Evolutionary conservation across 1,140 invertebrate genomes (phyloP), one percentile per base, ranked within the genome.

Genomic region (Drosophila chauvacae): DNA sequence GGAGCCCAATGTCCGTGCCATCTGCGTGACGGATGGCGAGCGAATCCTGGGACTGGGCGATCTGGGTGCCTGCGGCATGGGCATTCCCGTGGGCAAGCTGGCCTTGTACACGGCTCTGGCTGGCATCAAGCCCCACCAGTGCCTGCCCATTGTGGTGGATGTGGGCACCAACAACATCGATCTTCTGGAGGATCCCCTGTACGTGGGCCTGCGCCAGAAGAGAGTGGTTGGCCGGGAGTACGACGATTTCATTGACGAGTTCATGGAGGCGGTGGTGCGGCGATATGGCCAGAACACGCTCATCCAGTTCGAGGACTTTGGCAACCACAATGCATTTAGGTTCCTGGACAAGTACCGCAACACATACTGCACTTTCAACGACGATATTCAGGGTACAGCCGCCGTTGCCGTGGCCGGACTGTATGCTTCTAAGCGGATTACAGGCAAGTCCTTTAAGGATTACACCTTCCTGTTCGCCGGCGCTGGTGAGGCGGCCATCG

Each of bases 221-320:
- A 94, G 99, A 53, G 96, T 96, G 0, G 96, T 96, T 30, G 99
- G 98, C 14, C 94, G 95, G 37, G 95, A 96, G 63, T 99, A 99
- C 93, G 98, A 99, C 92, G 96, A 97, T 44, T 96, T 99, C 79
- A 95, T 99, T 60, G 98, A 99, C 90, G 99, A 99, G 93, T 99
- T 99, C 92, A 99, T 99, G 98, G 94, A 97, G 90, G 98, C 98
- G 3, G 97, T 97, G 60, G 97, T 98, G 1, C 96, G 95, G 92
- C 96, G 97, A 93, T 98, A 98, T 90, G 96, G 96, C 58, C 97
- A 97, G 92, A 97, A 97, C 82, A 97, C 96, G 2, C 93, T 98
- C 2, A 96, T 98, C 80, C 97, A 97, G 95, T 99, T 99, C 93
- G 98, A 99, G 94, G 98, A 99, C 93, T 99, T 99, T 93, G 98